Percentiles rank a stretch among this genome's conserved stretches.
These are phyloP conservation scores for Bostrychus sinensis DNA, from an alignment of 2,113 vertebrate genomes.

Conservation along the genomic window DNA sequence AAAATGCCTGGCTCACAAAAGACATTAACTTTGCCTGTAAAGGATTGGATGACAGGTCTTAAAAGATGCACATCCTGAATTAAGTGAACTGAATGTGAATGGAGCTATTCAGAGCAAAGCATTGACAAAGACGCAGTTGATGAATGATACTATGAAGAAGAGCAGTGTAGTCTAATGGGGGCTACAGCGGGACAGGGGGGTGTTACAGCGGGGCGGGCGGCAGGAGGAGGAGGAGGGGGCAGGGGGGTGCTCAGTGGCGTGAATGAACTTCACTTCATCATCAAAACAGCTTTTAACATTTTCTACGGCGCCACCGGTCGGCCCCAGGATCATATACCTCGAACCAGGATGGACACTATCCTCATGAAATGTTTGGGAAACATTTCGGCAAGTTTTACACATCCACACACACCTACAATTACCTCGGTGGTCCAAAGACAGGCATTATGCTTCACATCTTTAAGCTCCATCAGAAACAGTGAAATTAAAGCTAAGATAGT, in stretches of 20 bases:
- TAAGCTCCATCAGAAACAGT: slow-evolving; percentile 70
- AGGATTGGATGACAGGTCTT: background rate
- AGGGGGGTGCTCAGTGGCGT: slow-evolving; percentile 53
- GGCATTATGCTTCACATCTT: slow-evolving; percentile 73
- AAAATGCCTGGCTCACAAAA: no score
- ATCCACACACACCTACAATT: slow-evolving; percentile 70
- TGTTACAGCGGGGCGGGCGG: background rate
- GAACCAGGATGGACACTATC: slow-evolving; percentile 68
- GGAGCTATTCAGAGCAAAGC: slow-evolving; percentile 31
- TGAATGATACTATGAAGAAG: slow-evolving; percentile 22
- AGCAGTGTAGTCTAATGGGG: slow-evolving; percentile 24
- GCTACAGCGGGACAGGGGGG: slow-evolving; percentile 7
- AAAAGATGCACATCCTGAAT: slow-evolving; percentile 27
- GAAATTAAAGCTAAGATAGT: slow-evolving; percentile 56
- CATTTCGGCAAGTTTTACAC: slow-evolving; percentile 74
- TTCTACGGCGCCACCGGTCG: slow-evolving; percentile 64
- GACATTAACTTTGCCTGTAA: background rate
- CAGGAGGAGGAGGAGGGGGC: background rate
- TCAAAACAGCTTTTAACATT: slow-evolving; percentile 69
- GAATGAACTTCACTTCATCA: slow-evolving; percentile 68
- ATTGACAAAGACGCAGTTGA: slow-evolving; percentile 31
- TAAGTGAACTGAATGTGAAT: slow-evolving; percentile 59
- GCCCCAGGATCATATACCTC: slow-evolving; percentile 78
- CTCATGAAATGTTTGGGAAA: slow-evolving; percentile 68
- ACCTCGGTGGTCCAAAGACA: slow-evolving; percentile 80